phyloP scores from a whole-genome alignment of 2,113 vertebrate species.

The Eclectus roratus region DNA sequence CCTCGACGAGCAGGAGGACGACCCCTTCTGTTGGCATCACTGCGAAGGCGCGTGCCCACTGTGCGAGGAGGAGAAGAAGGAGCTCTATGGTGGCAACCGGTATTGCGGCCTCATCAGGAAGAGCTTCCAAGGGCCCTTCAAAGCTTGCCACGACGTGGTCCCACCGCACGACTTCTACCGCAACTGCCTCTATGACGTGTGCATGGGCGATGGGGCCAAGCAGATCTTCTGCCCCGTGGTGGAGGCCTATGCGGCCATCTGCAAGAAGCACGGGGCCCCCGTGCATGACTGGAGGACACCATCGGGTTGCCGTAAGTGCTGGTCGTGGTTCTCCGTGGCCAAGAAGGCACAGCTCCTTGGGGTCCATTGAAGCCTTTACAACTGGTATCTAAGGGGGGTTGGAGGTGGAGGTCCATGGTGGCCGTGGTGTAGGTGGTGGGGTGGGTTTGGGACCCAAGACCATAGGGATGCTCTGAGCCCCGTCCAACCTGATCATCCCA shows the following conservation, averaged over 20 bases:
- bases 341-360: rapidly evolving
- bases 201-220: slow-evolving; percentile 49
- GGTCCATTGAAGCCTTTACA: rapidly evolving
- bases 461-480: no score
- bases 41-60: slow-evolving; percentile 69
- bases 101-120: slow-evolving; percentile 74
- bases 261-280: slow-evolving; percentile 26
- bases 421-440: no score
- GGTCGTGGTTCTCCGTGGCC: rapidly evolving
- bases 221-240: slow-evolving; percentile 72
- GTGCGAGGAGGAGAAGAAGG: slow-evolving; percentile 52
- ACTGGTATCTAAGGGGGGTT: background rate
- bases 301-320: no score
- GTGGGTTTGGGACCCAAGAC: no score
- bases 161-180: slow-evolving; percentile 58
- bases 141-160: slow-evolving; percentile 59
- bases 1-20: background rate
- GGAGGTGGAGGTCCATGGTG: no score
- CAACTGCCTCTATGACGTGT: slow-evolving; percentile 76
- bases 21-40: slow-evolving; percentile 77
- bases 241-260: slow-evolving; percentile 52
- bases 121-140: slow-evolving; percentile 63
- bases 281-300: no score
- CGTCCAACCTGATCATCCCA: no score
- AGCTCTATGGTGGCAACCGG: background rate